Conservation (phyloP, 1,140 invertebrate genomes). For the Cydia strobilella region DNA sequence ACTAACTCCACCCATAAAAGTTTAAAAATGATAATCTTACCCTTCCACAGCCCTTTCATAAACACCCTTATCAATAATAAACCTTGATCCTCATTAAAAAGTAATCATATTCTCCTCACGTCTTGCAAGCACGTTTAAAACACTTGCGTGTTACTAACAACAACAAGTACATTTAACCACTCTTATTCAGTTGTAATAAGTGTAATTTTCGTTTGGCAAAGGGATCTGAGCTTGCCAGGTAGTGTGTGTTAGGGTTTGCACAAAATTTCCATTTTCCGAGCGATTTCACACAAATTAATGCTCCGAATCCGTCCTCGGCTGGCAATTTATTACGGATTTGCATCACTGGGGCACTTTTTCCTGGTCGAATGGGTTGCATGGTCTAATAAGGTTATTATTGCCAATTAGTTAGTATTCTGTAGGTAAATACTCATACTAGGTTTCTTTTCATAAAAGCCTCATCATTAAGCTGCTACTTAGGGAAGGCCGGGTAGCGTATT, state of each 20-base stretch:
- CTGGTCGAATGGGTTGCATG: conserved; percentile 55
- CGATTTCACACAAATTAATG: conserved; percentile 79
- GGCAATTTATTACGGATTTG: conserved; percentile 74
- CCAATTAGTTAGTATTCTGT: no score
- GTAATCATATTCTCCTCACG: conserved; percentile 46
- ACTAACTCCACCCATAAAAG: background rate
- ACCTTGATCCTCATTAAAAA: conserved; percentile 46
- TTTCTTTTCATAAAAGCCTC: no score
- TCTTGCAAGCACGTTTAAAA: conserved; percentile 32
- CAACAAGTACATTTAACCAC: background rate
- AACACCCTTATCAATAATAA: conserved; percentile 15
- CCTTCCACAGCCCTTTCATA: no score
- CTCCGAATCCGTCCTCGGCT: conserved; percentile 69
- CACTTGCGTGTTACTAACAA: background rate
- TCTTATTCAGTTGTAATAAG: conserved; percentile 32
- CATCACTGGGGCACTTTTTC: conserved; percentile 65
- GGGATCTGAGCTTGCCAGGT: no score
- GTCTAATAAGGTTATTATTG: background rate
- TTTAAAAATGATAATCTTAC: background rate
- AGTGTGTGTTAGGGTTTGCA: conserved; percentile 60
- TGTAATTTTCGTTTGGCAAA: conserved; percentile 18
- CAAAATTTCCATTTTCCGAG: conserved; percentile 78
- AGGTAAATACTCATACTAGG: no score
- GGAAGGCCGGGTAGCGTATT: no score
- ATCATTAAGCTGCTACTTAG: no score